Evolutionary conservation across 2,113 vertebrate genomes (phyloP).

Genomic region (Hydrolagus affinis): DNA sequence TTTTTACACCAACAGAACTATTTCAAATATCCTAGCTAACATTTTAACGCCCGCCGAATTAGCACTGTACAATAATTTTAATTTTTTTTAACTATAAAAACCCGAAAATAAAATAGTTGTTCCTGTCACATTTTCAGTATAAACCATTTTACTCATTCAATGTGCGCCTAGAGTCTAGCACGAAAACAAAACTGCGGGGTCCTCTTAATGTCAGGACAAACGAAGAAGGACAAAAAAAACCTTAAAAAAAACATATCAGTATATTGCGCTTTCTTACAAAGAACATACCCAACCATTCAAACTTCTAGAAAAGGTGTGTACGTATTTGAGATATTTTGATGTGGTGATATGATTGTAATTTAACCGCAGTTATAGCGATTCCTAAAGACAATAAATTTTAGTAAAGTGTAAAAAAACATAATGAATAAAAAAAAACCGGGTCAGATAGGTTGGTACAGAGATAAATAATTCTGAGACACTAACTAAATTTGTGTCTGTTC

Average conservation of each 20-base stretch:
- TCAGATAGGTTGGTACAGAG: slow-evolving; percentile 62
- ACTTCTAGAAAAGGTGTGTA: slow-evolving; percentile 30
- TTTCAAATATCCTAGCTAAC: slow-evolving; percentile 19
- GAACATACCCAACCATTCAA: slow-evolving; percentile 32
- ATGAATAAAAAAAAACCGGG: slow-evolving; percentile 47
- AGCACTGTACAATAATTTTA: slow-evolving; percentile 26
- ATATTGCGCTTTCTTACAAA: slow-evolving; percentile 31
- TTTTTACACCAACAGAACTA: background rate
- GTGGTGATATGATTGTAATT: slow-evolving; percentile 66
- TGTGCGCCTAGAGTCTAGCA: slow-evolving; percentile 23
- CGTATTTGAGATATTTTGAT: slow-evolving; percentile 39
- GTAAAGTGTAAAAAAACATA: slow-evolving; percentile 51
- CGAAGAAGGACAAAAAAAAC: background rate
- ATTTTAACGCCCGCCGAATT: slow-evolving; percentile 19
- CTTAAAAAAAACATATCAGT: slow-evolving; percentile 8
- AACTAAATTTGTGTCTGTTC: slow-evolving; percentile 28
- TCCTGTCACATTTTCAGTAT: slow-evolving; percentile 27
- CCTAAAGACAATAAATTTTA: slow-evolving; percentile 53
- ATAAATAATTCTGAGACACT: slow-evolving; percentile 59
- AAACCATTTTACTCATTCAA: slow-evolving; percentile 26
- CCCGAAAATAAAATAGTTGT: background rate
- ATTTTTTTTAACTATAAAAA: background rate
- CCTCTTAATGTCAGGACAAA: too few species aligned
- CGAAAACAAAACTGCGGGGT: background rate
- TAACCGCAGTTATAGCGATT: slow-evolving; percentile 46